phyloP scores from a whole-genome alignment of 1,140 invertebrate species.

The Bombus terrestris region DNA sequence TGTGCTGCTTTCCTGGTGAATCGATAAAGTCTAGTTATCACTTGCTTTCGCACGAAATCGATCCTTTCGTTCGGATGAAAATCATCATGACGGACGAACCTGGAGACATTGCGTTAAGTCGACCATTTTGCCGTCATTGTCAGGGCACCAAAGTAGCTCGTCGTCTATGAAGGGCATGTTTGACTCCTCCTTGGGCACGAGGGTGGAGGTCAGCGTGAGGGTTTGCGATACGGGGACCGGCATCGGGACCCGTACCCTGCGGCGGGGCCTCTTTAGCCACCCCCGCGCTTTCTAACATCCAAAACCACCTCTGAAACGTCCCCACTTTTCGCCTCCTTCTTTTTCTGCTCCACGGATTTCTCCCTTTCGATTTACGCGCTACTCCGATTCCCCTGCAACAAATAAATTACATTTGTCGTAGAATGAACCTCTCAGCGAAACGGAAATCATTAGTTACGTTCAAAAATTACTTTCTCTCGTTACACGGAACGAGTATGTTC shows the following conservation, averaged over 20 bases:
- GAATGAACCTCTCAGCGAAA: not conserved
- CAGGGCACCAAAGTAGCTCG: conserved; percentile 94
- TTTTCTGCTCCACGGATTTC: conserved; percentile 48
- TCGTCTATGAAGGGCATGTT: conserved; percentile 97
- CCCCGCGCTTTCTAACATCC: conserved; percentile 81
- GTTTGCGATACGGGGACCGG: conserved; percentile 82
- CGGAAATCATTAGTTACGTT: not conserved
- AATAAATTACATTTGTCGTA: not conserved
- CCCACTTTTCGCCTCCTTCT: conserved; percentile 51
- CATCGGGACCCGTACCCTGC: conserved; percentile 82
- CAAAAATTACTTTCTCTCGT: conserved; percentile 34
- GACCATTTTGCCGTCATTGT: conserved; percentile 95
- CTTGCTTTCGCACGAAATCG: too few species aligned
- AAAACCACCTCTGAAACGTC: conserved; percentile 75
- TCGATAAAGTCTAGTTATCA: not conserved
- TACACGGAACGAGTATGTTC: not conserved
- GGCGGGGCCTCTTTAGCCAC: conserved; percentile 82
- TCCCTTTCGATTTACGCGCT: conserved; percentile 7
- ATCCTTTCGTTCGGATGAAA: not conserved
- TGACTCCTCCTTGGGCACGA: conserved; percentile 82
- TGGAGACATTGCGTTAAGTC: conserved; percentile 93
- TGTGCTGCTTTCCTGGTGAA: conserved; percentile 77
- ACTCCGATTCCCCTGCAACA: conserved; percentile 44
- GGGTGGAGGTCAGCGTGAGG: conserved; percentile 80
- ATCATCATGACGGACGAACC: conserved; percentile 83